Percentiles rank a stretch among this genome's conserved stretches.
Evolutionary conservation across 2,888 invertebrate genomes (phyloP).

Genomic region (Cacoxenus indagator): DNA sequence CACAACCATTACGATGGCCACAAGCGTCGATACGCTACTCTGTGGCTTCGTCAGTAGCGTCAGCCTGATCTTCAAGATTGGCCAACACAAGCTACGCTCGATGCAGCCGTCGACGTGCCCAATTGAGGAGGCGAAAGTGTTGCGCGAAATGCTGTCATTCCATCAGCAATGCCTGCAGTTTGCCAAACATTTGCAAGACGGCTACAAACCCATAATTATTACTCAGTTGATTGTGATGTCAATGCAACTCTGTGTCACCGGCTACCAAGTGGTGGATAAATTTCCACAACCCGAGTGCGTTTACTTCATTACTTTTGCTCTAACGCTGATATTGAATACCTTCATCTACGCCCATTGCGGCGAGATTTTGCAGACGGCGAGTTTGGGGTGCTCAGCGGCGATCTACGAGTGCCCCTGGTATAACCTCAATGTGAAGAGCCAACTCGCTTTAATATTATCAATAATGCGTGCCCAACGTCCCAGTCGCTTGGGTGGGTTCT

Average conservation of each 20-base stretch:
- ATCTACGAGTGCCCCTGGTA: conserved; percentile 10
- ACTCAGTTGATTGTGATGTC: conserved; percentile 44
- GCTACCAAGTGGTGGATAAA: conserved; percentile 42
- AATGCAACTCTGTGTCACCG: conserved; percentile 43
- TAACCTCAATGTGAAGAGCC: background rate
- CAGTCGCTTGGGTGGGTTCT: conserved; percentile 43
- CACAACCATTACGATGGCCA: conserved; percentile 39
- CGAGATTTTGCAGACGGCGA: conserved; percentile 46
- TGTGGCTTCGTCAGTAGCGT: conserved; percentile 45
- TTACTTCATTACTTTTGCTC: conserved; percentile 39
- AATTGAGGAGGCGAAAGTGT: conserved; percentile 29
- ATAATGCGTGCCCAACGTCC: conserved; percentile 44
- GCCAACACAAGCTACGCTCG: conserved; percentile 37
- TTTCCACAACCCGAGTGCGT: conserved; percentile 38
- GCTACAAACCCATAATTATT: conserved; percentile 38
- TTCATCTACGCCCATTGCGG: conserved; percentile 48
- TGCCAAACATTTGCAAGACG: conserved; percentile 31
- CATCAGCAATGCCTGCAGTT: conserved; percentile 43
- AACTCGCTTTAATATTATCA: conserved; percentile 30
- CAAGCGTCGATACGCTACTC: conserved; percentile 44
- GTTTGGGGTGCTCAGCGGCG: conserved; percentile 34
- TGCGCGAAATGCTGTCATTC: conserved; percentile 34
- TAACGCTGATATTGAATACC: conserved; percentile 42
- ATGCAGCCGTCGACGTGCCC: conserved; percentile 34
- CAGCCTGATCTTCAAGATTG: conserved; percentile 46